Evolutionary conservation across 2,113 vertebrate species (phyloP), one percentile per base, ranked within the genome.

Genomic region (Thermophis baileyi): DNA sequence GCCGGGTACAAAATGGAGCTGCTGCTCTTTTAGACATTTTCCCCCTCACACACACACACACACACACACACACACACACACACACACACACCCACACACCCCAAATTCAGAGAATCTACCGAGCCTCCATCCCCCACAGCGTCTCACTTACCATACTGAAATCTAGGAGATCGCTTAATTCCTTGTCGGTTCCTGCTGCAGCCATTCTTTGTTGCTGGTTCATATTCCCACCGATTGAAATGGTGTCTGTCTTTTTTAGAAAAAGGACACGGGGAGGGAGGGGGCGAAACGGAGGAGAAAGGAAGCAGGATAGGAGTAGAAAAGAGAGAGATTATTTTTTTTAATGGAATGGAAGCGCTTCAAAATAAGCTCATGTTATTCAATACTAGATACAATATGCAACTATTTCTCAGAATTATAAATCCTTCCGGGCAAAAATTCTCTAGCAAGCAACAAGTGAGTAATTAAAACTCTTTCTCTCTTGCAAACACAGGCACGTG

Each of bases 171-270:
- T 99, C 99, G 96, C 98, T 99, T 97, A 99, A 98, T 98, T 99
- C 99, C 98, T 99, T 99, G 98, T 99, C 99, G 57, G 99, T 99
- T 98, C 98, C 99, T 97, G 99, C 99, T 90, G 98, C 98, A 96
- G 99, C 98, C 99, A 99, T 99, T 98, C 99, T 99, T 98, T 99
- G 98, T 97, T 99, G 98, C 98, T 99, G 98, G 98, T 99, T 99
- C 98, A 99, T 99, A 97, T 98, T 99, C 98, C 97, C 97, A 95
- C 97, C 97, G 98, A 96, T 98, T 98, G 98, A 98, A 91, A 94
- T 95, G 94, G 93, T 96, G 97, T 98, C 98, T 97, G 97, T 97
- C 98, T 98, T 98, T 92, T 85, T 60, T 97, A 6, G 40, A 60
- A 46, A 40, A 47, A 89, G 27, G 22, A 44, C 6, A 3, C 1